Evolutionary conservation across 2,113 vertebrate genomes (phyloP), one percentile per base, ranked within the genome.

Genomic region (Cyprinodon brontotheroides): DNA sequence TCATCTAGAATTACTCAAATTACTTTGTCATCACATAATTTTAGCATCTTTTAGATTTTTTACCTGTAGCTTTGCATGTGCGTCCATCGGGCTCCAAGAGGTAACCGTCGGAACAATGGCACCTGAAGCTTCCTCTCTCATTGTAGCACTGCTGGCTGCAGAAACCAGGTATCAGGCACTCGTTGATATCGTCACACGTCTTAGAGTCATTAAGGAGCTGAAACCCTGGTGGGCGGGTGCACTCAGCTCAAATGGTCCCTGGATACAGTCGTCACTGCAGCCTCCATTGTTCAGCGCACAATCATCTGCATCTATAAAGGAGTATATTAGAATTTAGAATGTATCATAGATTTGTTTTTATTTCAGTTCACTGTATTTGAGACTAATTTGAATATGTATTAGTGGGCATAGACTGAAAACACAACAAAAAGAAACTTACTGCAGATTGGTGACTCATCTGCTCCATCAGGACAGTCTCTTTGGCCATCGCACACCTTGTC

Each of bases 91-190:
- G 88, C 74, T 91, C 91, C 1, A 94, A 77, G 15, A 87, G 62
- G 82, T 93, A 94, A 59, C 93, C 93, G 0, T 86, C 53, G 20
- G 89, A 90, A 74, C 93, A 94, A 86, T 84, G 87, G 84, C 93
- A 94, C 67, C 93, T 86, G 83, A 93, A 94, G 70, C 77, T 87
- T 50, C 93, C 92, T 68, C 89, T 89, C 79, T 93, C 91, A 1
- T 94, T 94, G 82, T 70, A 92, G 80, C 93, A 93, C 61, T 89
- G 69, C 80, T 94, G 93, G 86, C 93, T 94, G 74, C 93, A 93
- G 84, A 91, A 91, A 43, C 93, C 92, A 1, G 91, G 91, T 63
- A 93, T 91, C 70, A 89, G 82, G 70, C 93, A 94, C 83, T 94
- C 92, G 36, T 94, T 12, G 47, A 93, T 90, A 83, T 94, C 92